A percentile compares a stretch with the other conserved stretches of the same genome.
These are phyloP conservation scores for Platygyra sinensis DNA, from an alignment of 64 coral and sea anemone genomes.

Conservation along the genomic window DNA sequence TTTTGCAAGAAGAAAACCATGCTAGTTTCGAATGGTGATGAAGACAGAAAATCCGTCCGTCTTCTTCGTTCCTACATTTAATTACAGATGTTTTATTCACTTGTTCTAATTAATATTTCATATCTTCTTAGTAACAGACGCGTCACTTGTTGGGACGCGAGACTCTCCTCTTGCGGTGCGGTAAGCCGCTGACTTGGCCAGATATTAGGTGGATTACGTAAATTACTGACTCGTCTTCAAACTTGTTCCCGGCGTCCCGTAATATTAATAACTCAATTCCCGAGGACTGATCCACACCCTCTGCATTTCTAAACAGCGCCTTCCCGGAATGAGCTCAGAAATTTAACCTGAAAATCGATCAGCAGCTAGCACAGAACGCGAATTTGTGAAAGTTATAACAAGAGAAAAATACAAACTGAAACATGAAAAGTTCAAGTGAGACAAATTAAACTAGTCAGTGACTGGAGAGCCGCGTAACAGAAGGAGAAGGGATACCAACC, in stretches of 20 bases:
- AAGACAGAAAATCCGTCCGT: background rate
- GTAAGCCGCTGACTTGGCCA: constrained; percentile 5
- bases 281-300: too few species aligned
- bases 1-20: background rate
- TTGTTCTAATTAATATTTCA: constrained; percentile 18
- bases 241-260: background rate
- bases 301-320: too few species aligned
- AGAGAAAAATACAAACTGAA: too few species aligned
- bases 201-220: background rate
- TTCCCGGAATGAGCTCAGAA: too few species aligned
- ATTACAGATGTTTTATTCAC: constrained; percentile 5
- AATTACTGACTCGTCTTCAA: background rate
- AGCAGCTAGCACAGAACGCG: too few species aligned
- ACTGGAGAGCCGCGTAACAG: too few species aligned
- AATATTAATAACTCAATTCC: too few species aligned
- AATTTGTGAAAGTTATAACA: too few species aligned
- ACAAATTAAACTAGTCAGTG: too few species aligned
- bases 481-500: too few species aligned
- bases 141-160: background rate
- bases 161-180: background rate
- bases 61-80: constrained; percentile 26
- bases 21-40: background rate
- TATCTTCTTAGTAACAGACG: constrained; percentile 1
- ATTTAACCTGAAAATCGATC: too few species aligned
- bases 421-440: too few species aligned